Evolutionary conservation across 2,113 vertebrate genomes (phyloP).

Genomic region (Prietella phreatophila): DNA sequence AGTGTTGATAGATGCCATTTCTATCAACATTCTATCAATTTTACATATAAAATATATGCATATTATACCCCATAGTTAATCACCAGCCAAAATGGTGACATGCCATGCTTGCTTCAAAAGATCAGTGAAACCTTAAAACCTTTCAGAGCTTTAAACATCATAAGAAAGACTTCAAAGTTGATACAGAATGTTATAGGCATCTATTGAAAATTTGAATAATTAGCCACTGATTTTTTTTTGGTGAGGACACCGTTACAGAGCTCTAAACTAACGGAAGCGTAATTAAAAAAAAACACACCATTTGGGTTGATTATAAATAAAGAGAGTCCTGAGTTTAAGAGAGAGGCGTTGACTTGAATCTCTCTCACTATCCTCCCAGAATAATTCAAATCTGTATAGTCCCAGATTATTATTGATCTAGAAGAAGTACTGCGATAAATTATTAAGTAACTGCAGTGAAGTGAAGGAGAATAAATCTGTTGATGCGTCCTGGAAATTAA

Average conservation of each 20-base stretch:
- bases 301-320: not conserved
- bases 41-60: not conserved
- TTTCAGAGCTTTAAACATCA: not conserved
- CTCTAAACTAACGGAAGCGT: not conserved
- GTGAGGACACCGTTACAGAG: not conserved
- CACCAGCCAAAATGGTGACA: not conserved
- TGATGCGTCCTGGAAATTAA: not conserved
- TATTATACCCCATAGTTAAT: not conserved
- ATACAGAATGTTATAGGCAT: not conserved
- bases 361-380: not conserved
- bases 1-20: not conserved
- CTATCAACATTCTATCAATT: no score
- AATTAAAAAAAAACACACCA: not conserved
- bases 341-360: not conserved
- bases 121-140: not conserved
- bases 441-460: not conserved
- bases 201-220: not conserved
- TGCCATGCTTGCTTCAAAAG: not conserved
- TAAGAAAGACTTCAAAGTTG: not conserved
- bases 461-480: no score
- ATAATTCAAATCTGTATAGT: not conserved
- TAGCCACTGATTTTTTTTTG: not conserved
- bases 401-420: not conserved
- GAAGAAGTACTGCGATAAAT: not conserved
- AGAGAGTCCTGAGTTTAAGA: not conserved